These are phyloP conservation scores for Amiota communis DNA, from an alignment of 2,888 invertebrate genomes.

Conservation along the genomic window DNA sequence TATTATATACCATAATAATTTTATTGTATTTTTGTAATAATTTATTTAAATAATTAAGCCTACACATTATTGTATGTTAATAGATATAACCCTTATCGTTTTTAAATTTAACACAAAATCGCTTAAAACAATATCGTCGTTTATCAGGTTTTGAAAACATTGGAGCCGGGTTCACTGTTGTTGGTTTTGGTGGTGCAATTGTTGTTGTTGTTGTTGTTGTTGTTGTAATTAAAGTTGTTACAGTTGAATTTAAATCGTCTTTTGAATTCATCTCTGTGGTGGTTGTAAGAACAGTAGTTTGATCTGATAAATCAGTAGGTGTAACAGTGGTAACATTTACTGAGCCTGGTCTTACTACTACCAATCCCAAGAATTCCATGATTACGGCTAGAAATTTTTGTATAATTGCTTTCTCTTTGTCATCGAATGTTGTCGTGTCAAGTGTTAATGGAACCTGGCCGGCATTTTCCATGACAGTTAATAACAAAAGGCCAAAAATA, in stretches of 20 bases:
- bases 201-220: conserved; percentile 26
- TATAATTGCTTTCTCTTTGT: not conserved
- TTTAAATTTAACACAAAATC: conserved; percentile 54
- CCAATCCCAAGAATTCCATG: not conserved
- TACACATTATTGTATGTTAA: conserved; percentile 20
- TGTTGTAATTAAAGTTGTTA: not conserved
- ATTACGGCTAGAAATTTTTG: conserved; percentile 1
- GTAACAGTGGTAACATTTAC: too few species aligned
- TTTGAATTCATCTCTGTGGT: not conserved
- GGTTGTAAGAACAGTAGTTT: not conserved
- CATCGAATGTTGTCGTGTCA: not conserved
- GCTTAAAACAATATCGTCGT: conserved; percentile 54
- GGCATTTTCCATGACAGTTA: not conserved
- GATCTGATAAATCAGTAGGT: not conserved
- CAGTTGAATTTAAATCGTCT: too few species aligned
- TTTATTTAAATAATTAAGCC: too few species aligned
- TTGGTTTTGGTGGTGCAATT: not conserved
- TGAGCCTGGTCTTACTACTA: too few species aligned
- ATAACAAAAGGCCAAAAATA: not conserved
- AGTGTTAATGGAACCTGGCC: not conserved
- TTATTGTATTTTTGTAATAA: too few species aligned
- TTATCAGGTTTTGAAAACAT: conserved; percentile 24
- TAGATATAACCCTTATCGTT: conserved; percentile 54
- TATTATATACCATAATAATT: too few species aligned
- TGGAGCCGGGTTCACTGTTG: not conserved